Conservation (phyloP, 2,113 vertebrate species). For the Ailurus styani region DNA sequence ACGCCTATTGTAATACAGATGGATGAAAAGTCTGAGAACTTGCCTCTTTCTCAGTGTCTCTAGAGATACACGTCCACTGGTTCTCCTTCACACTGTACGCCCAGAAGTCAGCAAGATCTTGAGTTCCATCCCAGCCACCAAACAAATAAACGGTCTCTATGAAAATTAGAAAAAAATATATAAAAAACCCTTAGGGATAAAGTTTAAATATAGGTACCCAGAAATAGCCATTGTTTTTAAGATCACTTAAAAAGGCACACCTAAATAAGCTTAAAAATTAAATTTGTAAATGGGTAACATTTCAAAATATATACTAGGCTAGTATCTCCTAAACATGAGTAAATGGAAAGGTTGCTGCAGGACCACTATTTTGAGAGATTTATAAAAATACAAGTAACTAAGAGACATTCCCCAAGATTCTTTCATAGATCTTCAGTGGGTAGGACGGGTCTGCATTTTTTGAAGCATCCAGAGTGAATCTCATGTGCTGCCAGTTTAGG, state of each 20-base stretch:
- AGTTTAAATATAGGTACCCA: not conserved
- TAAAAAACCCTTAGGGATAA: not conserved
- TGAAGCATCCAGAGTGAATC: not conserved
- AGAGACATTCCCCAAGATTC: not conserved
- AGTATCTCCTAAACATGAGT: not conserved
- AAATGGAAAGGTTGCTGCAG: not conserved
- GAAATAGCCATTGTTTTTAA: not conserved
- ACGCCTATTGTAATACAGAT: not conserved
- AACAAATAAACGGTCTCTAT: conserved; percentile 98
- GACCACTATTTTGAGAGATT: conserved; percentile 1
- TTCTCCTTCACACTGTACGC: conserved; percentile 98
- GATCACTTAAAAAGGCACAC: not conserved
- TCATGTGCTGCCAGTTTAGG: not conserved
- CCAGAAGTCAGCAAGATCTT: conserved; percentile 99
- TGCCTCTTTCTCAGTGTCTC: conserved; percentile 98
- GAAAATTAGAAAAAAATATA: conserved; percentile 31
- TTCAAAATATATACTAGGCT: conserved; percentile 1
- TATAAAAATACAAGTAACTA: not conserved
- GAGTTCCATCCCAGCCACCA: conserved; percentile 99
- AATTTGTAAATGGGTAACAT: not conserved
- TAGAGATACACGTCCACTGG: conserved; percentile 97
- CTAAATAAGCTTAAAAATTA: conserved; percentile 9
- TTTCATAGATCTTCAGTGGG: not conserved
- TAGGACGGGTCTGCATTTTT: not conserved
- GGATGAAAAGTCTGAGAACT: conserved; percentile 33